Evolutionary conservation across 2,888 invertebrate genomes (phyloP).

Genomic region (Oxytorus armatus): DNA sequence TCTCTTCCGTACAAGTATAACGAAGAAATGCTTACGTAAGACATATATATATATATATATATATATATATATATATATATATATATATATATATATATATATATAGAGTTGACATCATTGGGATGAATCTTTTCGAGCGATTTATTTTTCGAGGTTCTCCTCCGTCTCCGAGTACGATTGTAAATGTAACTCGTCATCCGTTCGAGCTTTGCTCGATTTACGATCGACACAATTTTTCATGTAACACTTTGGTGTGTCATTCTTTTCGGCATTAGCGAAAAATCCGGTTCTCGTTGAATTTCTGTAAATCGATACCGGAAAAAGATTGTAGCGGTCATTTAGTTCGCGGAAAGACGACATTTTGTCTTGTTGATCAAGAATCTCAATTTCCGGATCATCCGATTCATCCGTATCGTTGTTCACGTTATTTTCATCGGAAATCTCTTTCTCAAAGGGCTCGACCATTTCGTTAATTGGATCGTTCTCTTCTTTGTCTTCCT

Average conservation of each 20-base stretch:
- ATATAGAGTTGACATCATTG: not conserved
- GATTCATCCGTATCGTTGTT: constrained; percentile 27
- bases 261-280: not conserved
- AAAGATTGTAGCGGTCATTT: not conserved
- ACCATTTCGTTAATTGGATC: not conserved
- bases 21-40: not conserved
- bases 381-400: constrained; percentile 27
- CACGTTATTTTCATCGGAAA: constrained; percentile 1
- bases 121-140: not conserved
- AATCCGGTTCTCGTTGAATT: not conserved
- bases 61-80: too few species aligned
- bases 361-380: not conserved
- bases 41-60: not conserved
- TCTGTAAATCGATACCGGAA: not conserved
- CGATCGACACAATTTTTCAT: constrained; percentile 9
- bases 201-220: not conserved
- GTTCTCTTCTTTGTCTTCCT: not conserved
- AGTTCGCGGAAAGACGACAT: not conserved
- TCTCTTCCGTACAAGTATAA: not conserved
- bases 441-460: constrained; percentile 9
- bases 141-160: constrained; percentile 7
- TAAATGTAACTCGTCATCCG: constrained; percentile 35
- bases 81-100: too few species aligned
- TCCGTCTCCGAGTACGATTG: constrained; percentile 51
- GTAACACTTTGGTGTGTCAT: constrained; percentile 4